Conservation (phyloP, 2,888 invertebrate genomes). For the Noctuana brunneofusca region DNA sequence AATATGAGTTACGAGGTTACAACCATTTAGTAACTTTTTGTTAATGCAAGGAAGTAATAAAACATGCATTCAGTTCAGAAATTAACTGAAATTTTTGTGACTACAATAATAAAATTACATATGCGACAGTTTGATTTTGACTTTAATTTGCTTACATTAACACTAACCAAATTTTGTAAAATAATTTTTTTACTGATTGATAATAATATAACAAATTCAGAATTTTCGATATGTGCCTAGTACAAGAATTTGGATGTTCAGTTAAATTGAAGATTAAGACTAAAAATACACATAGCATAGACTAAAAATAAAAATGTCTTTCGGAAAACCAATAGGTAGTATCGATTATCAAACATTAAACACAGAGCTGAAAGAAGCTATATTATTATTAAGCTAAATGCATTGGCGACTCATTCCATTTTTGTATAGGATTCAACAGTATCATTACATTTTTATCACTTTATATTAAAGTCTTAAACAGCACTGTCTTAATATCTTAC, state of each 20-base stretch:
- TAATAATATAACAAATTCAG: too few relatives aligned
- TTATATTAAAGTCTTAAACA: conserved; percentile 8
- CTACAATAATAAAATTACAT: not conserved
- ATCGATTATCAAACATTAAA: not conserved
- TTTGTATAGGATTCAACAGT: conserved; percentile 5
- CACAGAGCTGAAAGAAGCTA: not conserved
- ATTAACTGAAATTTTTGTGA: not conserved
- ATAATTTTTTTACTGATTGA: too few relatives aligned
- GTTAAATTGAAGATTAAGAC: too few relatives aligned
- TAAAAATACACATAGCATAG: too few relatives aligned
- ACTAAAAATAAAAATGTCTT: not conserved
- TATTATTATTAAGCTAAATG: not conserved
- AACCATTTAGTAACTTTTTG: conserved; percentile 28
- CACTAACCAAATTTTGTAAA: too few relatives aligned
- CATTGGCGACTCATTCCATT: conserved; percentile 25
- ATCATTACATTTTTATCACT: not conserved
- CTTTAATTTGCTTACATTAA: too few relatives aligned
- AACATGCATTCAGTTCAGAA: not conserved
- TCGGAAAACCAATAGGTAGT: not conserved
- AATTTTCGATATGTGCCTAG: not conserved
- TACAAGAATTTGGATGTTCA: not conserved
- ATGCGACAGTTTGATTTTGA: not conserved
- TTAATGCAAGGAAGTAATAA: conserved; percentile 2
- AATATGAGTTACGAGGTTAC: conserved; percentile 21
- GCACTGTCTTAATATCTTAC: conserved; percentile 50